phyloP scores from a whole-genome alignment of 2,888 invertebrate genomes.

The Acanthosepion lycidas region DNA sequence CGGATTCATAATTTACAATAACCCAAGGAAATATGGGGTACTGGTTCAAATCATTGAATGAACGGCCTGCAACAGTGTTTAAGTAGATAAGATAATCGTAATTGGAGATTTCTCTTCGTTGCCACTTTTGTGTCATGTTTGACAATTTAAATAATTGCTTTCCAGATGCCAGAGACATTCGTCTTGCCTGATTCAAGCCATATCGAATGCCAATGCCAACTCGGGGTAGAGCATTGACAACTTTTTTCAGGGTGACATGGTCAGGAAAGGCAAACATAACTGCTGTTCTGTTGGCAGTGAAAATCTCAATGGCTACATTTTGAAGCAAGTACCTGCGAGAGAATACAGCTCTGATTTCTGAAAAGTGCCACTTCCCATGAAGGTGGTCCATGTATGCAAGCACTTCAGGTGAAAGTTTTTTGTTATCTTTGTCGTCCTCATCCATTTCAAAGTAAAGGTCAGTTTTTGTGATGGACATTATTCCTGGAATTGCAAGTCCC shows the following conservation, averaged over 20 bases:
- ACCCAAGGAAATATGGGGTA: constrained; percentile 99
- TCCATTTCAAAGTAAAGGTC: constrained; percentile 99
- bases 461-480: constrained; percentile 95
- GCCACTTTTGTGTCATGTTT: constrained; percentile 99
- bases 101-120: constrained; percentile 98
- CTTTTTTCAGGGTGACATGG: constrained; percentile 96
- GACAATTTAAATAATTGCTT: constrained; percentile 98
- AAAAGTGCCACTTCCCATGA: constrained; percentile 99
- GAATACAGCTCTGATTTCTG: constrained; percentile 98
- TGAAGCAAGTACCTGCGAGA: constrained; percentile 96
- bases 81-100: constrained; percentile 99
- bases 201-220: constrained; percentile 99
- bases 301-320: constrained; percentile 96
- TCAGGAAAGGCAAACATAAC: constrained; percentile 99
- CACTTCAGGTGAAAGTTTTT: constrained; percentile 75
- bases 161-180: constrained; percentile 99
- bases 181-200: constrained; percentile 96
- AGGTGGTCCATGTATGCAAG: constrained; percentile 98
- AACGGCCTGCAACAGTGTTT: constrained; percentile 99
- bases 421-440: constrained; percentile 95
- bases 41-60: constrained; percentile 99
- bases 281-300: constrained; percentile 97
- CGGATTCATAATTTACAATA: constrained; percentile 95
- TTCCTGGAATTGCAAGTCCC: constrained; percentile 83
- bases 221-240: constrained; percentile 95